Evolutionary conservation across 1,140 invertebrate genomes (phyloP).

Genomic region (Drosophila pandora): DNA sequence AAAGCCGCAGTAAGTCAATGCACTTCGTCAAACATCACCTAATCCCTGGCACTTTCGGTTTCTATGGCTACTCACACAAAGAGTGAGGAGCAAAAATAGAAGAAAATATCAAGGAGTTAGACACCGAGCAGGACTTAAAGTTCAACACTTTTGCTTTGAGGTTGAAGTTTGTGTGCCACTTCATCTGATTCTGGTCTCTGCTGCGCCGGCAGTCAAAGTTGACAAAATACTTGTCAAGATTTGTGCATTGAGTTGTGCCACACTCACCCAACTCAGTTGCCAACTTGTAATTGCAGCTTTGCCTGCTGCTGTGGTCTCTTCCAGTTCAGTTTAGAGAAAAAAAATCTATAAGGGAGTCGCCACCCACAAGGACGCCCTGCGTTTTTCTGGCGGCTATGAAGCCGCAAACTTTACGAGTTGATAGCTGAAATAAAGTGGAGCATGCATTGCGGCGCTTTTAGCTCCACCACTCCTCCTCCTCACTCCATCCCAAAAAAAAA

Average conservation of each 20-base stretch:
- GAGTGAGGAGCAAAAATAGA: slow-evolving; percentile 5
- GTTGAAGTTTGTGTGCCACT: slow-evolving; percentile 41
- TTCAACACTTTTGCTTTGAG: slow-evolving; percentile 47
- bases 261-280: slow-evolving; percentile 3
- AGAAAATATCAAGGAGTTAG: slow-evolving; percentile 16
- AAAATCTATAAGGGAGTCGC: slow-evolving; percentile 11
- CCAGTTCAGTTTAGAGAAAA: slow-evolving; percentile 10
- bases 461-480: neutral
- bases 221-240: slow-evolving; percentile 78
- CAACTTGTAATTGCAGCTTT: slow-evolving; percentile 58
- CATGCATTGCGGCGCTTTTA: slow-evolving; percentile 62
- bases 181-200: slow-evolving; percentile 28
- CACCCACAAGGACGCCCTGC: slow-evolving; percentile 24
- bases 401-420: slow-evolving; percentile 79
- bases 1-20: slow-evolving; percentile 20
- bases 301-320: slow-evolving; percentile 31
- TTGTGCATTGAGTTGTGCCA: slow-evolving; percentile 53
- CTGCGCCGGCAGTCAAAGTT: slow-evolving; percentile 55
- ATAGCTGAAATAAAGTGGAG: slow-evolving; percentile 80
- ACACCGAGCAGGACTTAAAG: slow-evolving; percentile 46
- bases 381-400: slow-evolving; percentile 64
- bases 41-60: slow-evolving; percentile 57
- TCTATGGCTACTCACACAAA: slow-evolving; percentile 42
- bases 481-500: neutral
- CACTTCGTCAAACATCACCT: slow-evolving; percentile 27